phyloP scores from a whole-genome alignment of 2,797 vertebrate species.

The Siniperca obscura region DNA sequence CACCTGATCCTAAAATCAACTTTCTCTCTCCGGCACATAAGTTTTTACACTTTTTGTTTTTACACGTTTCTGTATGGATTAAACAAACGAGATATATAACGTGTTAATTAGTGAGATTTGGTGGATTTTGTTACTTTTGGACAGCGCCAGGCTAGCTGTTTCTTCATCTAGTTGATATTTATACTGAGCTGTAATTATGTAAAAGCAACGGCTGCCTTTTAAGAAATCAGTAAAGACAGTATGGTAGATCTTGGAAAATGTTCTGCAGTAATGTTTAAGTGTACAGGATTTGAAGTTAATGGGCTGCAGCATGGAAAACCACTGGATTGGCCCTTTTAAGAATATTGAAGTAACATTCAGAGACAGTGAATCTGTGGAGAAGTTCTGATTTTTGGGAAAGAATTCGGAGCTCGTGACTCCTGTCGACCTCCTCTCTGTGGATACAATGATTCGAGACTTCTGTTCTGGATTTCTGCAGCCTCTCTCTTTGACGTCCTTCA shows the following conservation, averaged over 20 bases:
- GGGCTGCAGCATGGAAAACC: constrained; percentile 69
- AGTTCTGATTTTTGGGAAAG: constrained; percentile 48
- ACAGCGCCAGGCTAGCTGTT: neutral
- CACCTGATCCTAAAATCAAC: no score
- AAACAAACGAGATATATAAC: neutral
- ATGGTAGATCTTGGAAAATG: constrained; percentile 53
- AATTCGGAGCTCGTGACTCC: constrained; percentile 50
- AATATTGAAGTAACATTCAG: constrained; percentile 20
- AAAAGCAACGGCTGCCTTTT: constrained; percentile 5
- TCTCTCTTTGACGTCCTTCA: constrained; percentile 9
- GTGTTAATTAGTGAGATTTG: neutral
- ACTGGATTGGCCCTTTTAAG: constrained; percentile 17
- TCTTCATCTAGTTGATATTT: neutral
- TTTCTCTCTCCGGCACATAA: no score
- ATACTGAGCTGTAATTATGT: constrained; percentile 1
- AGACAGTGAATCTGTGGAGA: constrained; percentile 33
- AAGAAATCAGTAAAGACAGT: constrained; percentile 5
- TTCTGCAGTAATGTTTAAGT: constrained; percentile 28
- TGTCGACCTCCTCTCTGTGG: constrained; percentile 22
- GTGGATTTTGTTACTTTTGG: no score
- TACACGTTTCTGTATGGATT: neutral
- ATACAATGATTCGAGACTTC: constrained; percentile 41
- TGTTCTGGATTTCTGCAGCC: constrained; percentile 44
- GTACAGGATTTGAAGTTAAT: constrained; percentile 61
- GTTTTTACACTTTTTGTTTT: no score